A percentile compares a stretch with the other conserved stretches of the same genome.
phyloP scores from a whole-genome alignment of 2,888 invertebrate species.

The Scaptomyza caliginosa region DNA sequence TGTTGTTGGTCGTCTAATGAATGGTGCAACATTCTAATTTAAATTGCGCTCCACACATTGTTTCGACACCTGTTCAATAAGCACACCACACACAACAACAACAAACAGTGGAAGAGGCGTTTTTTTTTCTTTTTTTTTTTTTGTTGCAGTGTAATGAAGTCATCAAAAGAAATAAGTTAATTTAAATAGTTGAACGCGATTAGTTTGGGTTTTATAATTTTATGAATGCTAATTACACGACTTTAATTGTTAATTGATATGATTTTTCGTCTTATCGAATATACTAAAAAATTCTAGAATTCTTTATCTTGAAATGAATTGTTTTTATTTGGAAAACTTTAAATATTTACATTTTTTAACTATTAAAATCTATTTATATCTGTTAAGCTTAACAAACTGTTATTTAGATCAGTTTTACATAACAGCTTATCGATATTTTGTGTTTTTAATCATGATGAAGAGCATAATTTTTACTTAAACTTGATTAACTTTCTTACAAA shows the following conservation, averaged over 20 bases:
- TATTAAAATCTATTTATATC: too few relatives aligned
- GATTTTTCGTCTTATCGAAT: too few relatives aligned
- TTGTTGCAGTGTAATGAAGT: conserved; percentile 41
- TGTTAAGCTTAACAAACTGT: too few relatives aligned
- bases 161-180: conserved; percentile 40
- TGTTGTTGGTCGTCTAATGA: conserved; percentile 54
- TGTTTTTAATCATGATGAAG: too few relatives aligned
- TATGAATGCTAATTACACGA: neutral
- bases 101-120: conserved; percentile 2
- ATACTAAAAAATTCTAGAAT: too few relatives aligned
- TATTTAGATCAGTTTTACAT: too few relatives aligned
- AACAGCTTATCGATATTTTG: too few relatives aligned
- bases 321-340: too few relatives aligned
- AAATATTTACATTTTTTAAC: too few relatives aligned
- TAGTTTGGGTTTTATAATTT: neutral
- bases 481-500: too few relatives aligned
- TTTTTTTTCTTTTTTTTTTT: conserved; percentile 14
- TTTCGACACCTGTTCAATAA: conserved; percentile 71
- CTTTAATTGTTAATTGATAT: neutral
- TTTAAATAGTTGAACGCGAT: conserved; percentile 9
- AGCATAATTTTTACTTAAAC: too few relatives aligned
- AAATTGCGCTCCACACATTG: conserved; percentile 76
- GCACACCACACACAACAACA: conserved; percentile 7
- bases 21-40: conserved; percentile 80
- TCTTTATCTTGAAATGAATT: too few relatives aligned